Conservation (phyloP, 92 coral and sea anemone species). For the Phenganax stokvisi region DNA sequence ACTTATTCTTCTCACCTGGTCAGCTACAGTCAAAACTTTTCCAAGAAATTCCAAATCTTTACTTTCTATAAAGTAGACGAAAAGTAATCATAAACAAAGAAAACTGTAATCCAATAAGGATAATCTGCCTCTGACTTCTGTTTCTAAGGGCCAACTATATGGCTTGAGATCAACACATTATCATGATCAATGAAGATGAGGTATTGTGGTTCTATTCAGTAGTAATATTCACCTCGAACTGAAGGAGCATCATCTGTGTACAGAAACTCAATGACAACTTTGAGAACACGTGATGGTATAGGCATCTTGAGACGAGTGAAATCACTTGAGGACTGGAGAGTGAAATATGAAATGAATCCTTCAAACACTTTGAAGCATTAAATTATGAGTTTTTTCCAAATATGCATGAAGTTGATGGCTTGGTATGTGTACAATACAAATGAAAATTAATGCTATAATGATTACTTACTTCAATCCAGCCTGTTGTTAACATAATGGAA, state of each 20-base stretch:
- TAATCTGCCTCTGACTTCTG: background rate
- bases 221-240: conserved; percentile 46
- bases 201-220: no score
- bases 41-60: conserved; percentile 75
- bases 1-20: conserved; percentile 55
- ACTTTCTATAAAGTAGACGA: conserved; percentile 50
- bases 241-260: conserved; percentile 64
- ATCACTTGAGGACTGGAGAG: conserved; percentile 26
- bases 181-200: no score
- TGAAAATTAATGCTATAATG: background rate
- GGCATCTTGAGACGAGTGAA: conserved; percentile 54
- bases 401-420: background rate
- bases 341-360: background rate
- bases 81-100: background rate
- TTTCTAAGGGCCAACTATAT: background rate
- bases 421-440: background rate
- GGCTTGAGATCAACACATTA: background rate
- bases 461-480: conserved; percentile 80
- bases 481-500: conserved; percentile 81
- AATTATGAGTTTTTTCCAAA: background rate
- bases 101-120: background rate
- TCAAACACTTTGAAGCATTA: no score
- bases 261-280: conserved; percentile 69
- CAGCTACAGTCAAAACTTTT: conserved; percentile 71
- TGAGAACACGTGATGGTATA: conserved; percentile 54